A percentile compares a stretch with the other conserved stretches of the same genome.
Evolutionary conservation across 2,888 invertebrate species (phyloP).

Genomic region (Strigamia maritima): DNA sequence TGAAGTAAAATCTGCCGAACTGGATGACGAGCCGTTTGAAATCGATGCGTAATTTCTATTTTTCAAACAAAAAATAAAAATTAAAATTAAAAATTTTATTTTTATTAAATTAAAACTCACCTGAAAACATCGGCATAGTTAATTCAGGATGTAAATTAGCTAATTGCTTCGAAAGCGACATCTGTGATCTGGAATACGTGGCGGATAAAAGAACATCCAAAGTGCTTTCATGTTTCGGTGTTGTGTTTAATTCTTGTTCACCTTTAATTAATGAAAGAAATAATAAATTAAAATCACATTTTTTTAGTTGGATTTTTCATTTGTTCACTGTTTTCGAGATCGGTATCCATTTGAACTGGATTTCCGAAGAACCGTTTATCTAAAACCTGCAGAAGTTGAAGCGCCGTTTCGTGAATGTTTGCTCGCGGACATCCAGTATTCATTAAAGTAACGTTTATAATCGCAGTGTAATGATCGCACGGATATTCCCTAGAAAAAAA

Average conservation of each 20-base stretch:
- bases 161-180: slow-evolving; percentile 85
- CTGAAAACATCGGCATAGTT: slow-evolving; percentile 99
- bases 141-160: slow-evolving; percentile 93
- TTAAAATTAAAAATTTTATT: neutral
- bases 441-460: slow-evolving; percentile 94
- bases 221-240: slow-evolving; percentile 28
- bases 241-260: slow-evolving; percentile 9
- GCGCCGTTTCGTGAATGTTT: slow-evolving; percentile 86
- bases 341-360: slow-evolving; percentile 44
- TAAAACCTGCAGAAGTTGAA: slow-evolving; percentile 83
- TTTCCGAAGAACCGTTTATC: slow-evolving; percentile 91
- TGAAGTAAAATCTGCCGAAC: slow-evolving; percentile 86
- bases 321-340: neutral
- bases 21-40: slow-evolving; percentile 92
- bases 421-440: slow-evolving; percentile 92
- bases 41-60: slow-evolving; percentile 90
- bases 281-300: neutral
- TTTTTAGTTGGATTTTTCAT: neutral
- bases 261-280: neutral
- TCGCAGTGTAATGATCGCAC: slow-evolving; percentile 95
- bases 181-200: slow-evolving; percentile 88
- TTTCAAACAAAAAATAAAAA: slow-evolving; percentile 41
- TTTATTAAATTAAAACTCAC: slow-evolving; percentile 57
- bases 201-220: slow-evolving; percentile 41
- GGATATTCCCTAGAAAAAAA: slow-evolving; percentile 76